Conservation (phyloP, 2,888 invertebrate species). For the Zygaena filipendulae region DNA sequence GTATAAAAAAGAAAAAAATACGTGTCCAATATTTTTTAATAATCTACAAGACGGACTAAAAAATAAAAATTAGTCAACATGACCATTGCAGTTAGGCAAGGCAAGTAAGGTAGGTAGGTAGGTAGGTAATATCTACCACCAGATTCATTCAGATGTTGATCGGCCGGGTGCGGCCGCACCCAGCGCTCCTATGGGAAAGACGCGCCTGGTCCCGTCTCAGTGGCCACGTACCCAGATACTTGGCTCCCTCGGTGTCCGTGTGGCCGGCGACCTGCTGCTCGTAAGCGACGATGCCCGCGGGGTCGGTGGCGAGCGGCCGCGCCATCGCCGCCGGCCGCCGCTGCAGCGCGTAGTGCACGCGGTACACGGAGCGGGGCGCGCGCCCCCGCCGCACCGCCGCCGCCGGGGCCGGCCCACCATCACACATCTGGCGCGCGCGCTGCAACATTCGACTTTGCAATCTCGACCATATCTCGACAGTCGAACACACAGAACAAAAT, state of each 20-base stretch:
- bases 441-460: slow-evolving; percentile 21
- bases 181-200: no score
- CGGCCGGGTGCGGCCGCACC: no score
- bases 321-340: slow-evolving; percentile 31
- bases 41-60: no score
- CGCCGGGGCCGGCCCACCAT: slow-evolving; percentile 29
- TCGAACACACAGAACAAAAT: no score
- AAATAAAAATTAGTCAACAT: no score
- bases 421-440: slow-evolving; percentile 44
- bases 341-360: slow-evolving; percentile 41
- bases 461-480: no score
- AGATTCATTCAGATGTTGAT: no score
- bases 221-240: slow-evolving; percentile 35
- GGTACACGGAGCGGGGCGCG: neutral
- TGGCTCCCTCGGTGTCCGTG: slow-evolving; percentile 25
- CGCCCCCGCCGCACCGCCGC: slow-evolving; percentile 22
- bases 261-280: slow-evolving; percentile 50
- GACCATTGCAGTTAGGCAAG: no score
- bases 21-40: no score
- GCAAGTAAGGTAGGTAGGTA: no score
- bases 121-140: no score
- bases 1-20: no score
- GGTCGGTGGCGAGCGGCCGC: slow-evolving; percentile 26
- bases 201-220: neutral
- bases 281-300: slow-evolving; percentile 35